A percentile compares a stretch with the other conserved stretches of the same genome.
Evolutionary conservation across 2,888 invertebrate genomes (phyloP).

Genomic region (Eurytoma adleriae): DNA sequence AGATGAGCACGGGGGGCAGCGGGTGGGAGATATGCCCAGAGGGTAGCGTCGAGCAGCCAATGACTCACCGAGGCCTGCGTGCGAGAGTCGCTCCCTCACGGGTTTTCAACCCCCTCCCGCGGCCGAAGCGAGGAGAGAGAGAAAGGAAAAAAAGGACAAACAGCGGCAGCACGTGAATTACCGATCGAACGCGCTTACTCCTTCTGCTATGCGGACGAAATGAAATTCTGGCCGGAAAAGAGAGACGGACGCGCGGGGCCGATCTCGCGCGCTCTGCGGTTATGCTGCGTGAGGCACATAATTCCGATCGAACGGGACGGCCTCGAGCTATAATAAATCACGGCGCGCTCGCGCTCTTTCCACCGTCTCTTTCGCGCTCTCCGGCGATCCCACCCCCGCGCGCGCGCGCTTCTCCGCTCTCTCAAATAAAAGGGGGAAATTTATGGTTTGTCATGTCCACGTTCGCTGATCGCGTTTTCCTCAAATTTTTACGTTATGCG

Average conservation of each 20-base stretch:
- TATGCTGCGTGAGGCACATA: constrained; percentile 48
- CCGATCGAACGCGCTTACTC: constrained; percentile 37
- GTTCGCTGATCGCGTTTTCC: constrained; percentile 37
- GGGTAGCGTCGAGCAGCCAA: constrained; percentile 9
- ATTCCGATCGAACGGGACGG: constrained; percentile 52
- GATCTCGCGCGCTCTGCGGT: constrained; percentile 33
- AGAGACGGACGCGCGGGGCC: neutral
- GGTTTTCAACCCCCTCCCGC: constrained; percentile 2
- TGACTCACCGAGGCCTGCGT: constrained; percentile 18
- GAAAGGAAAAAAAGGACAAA: constrained; percentile 9
- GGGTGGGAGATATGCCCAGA: neutral
- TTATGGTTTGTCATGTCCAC: constrained; percentile 58
- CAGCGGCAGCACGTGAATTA: constrained; percentile 27
- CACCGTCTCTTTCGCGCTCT: constrained; percentile 31
- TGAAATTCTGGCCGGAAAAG: constrained; percentile 51
- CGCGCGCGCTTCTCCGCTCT: constrained; percentile 8
- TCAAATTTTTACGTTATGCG: constrained; percentile 42
- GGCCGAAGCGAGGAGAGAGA: neutral
- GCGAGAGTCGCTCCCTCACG: constrained; percentile 8
- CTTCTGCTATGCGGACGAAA: constrained; percentile 30
- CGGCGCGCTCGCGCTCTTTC: neutral
- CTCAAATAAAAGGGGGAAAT: constrained; percentile 52
- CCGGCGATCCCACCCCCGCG: constrained; percentile 21
- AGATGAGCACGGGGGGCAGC: constrained; percentile 3
- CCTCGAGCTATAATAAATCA: constrained; percentile 56